Conservation (phyloP, 1,140 invertebrate species). For the Semibalanus balanoides region DNA sequence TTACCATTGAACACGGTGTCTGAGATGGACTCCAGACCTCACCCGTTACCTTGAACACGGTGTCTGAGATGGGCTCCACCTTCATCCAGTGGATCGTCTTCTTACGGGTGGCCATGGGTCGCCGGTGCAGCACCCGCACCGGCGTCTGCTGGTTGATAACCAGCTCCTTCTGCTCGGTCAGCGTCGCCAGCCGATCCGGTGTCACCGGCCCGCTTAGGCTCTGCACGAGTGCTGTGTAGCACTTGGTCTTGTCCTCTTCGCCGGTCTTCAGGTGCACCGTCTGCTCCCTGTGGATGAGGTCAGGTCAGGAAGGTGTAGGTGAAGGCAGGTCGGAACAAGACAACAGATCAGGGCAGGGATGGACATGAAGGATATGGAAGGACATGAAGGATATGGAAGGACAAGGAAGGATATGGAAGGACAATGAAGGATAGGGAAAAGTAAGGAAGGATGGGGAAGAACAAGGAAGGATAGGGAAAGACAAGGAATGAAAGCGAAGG, state of each 20-base stretch:
- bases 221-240: conserved; percentile 62
- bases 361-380: too few species aligned
- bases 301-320: neutral
- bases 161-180: conserved; percentile 39
- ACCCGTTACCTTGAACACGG: conserved; percentile 22
- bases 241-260: conserved; percentile 71
- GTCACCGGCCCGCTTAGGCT: conserved; percentile 26
- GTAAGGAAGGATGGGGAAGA: too few species aligned
- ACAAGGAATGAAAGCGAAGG: too few species aligned
- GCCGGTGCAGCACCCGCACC: conserved; percentile 64
- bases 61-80: conserved; percentile 26
- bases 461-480: too few species aligned
- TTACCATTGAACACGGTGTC: too few species aligned
- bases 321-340: too few species aligned
- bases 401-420: too few species aligned
- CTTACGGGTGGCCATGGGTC: conserved; percentile 48
- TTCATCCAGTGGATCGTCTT: conserved; percentile 47
- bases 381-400: too few species aligned
- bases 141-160: conserved; percentile 55
- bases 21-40: too few species aligned
- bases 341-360: too few species aligned
- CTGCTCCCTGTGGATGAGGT: conserved; percentile 40
- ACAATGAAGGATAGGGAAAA: too few species aligned
- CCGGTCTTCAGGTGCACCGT: conserved; percentile 62
- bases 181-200: conserved; percentile 30